Base-by-base conservation (phyloP, 2,113 vertebrate species). In the Albula goreensis region DNA sequence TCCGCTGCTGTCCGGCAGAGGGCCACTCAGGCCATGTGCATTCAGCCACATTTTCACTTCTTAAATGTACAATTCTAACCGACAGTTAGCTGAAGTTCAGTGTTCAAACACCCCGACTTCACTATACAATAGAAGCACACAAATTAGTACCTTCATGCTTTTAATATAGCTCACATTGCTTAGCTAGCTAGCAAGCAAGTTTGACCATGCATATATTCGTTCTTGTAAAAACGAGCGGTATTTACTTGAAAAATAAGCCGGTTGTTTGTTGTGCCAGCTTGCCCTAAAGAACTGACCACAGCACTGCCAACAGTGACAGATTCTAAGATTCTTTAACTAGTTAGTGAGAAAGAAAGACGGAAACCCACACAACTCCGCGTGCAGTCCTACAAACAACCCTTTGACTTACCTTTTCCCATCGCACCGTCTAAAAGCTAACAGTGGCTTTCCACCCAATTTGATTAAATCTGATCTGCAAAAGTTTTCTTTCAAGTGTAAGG, bases 351-450 rank as follows among this genome's bases (percentile, higher is more conserved):
- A 41, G 31, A 41, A 41, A 41, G 31, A 41, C 31, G 31, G 31
- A 41, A 41, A 41, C 31, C 31, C 31, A 51, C 48, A 10, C 50
- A 84, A 84, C 5, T 2, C 66, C 5, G 9, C 5, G 4, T 25
- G 2, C 5, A 9, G 7, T 31, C 11, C 50, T 4, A 25, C 49
- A 7, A 77, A 22, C 15, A 52, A 70, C 51, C 5, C 17, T 19
- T 85, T 85, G 48, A 31, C 86, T 89, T 93, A 96, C 95, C 95
- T 94, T 94, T 96, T 88, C 93, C 94, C 95, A 95, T 96, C 31
- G 91, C 90, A 87, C 85, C 25, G 87, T 25, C 49, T 22, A 25
- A 15, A 87, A 70, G 31, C 31, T 70, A 70, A 22, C 22, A 70
- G 19, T 70, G 22, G 22, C 2, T 9, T n/a, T 3, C 22, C 19